Conservation (phyloP, 23 tunicate genomes). For the Halocynthia roretzi region DNA sequence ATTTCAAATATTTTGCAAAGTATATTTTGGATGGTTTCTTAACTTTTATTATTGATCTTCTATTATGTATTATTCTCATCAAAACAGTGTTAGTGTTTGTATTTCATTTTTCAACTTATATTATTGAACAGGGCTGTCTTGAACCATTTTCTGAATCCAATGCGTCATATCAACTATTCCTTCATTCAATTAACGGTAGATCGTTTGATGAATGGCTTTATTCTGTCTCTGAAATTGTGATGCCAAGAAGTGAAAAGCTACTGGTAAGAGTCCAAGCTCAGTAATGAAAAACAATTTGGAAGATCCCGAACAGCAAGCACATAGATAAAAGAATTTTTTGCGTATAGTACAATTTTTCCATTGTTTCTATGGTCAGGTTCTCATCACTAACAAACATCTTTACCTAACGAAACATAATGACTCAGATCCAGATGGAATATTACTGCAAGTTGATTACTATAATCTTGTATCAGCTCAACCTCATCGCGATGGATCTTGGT, state of each 20-base stretch:
- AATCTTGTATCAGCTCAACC: slow-evolving; percentile 36
- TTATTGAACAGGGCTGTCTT: slow-evolving; percentile 58
- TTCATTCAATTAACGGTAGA: slow-evolving; percentile 46
- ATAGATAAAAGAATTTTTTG: not conserved
- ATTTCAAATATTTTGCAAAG: too few relatives aligned
- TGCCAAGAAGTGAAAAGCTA: too few relatives aligned
- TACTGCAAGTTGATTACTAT: slow-evolving; percentile 38
- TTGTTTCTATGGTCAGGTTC: slow-evolving; percentile 28
- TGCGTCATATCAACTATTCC: slow-evolving; percentile 59
- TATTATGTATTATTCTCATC: too few relatives aligned
- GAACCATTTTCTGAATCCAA: slow-evolving; percentile 55
- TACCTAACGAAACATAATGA: slow-evolving; percentile 47
- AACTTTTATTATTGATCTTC: slow-evolving; percentile 2
- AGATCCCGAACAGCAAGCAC: not conserved
- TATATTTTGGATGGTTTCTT: too few relatives aligned
- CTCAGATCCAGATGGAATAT: slow-evolving; percentile 50
- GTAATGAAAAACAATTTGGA: not conserved
- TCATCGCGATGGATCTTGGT: slow-evolving; percentile 1
- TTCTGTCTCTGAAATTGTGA: slow-evolving; percentile 21
- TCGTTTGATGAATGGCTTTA: slow-evolving; percentile 64
- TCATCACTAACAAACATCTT: slow-evolving; percentile 71
- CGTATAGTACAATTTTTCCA: not conserved
- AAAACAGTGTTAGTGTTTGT: too few relatives aligned
- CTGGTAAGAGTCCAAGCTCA: slow-evolving; percentile 12
- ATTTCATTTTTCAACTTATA: not conserved